These are phyloP conservation scores for Cinclus cinclus DNA, from an alignment of 2,113 vertebrate species.

Conservation along the genomic window DNA sequence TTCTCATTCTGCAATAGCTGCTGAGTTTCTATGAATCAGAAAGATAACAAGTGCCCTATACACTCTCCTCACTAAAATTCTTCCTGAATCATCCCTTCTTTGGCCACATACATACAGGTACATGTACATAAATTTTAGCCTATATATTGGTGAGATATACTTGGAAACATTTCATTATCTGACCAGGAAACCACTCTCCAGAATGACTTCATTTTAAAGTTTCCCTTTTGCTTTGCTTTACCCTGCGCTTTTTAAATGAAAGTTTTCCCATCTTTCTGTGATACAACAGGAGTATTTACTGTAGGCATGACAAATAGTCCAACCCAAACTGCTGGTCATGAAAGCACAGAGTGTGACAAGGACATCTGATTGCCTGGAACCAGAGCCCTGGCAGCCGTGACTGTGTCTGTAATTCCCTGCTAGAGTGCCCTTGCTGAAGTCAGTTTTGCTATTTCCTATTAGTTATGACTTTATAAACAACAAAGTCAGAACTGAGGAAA, in stretches of 20 bases:
- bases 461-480: neutral
- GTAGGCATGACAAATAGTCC: neutral
- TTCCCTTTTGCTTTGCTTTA: neutral
- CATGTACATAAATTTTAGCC: neutral
- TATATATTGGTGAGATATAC: neutral
- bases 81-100: neutral
- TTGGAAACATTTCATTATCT: neutral
- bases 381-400: neutral
- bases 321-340: neutral
- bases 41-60: neutral
- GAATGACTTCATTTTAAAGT: neutral
- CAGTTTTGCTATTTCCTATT: neutral
- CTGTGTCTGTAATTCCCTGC: neutral
- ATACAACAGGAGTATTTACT: neutral
- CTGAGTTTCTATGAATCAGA: neutral
- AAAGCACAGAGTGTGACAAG: slow-evolving; percentile 6
- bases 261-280: neutral
- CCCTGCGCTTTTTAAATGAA: neutral
- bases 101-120: neutral
- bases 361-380: neutral
- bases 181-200: neutral
- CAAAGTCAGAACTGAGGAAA: neutral
- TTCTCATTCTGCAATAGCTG: neutral
- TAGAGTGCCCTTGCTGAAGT: neutral
- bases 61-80: neutral